These are phyloP conservation scores for Diachasma alloeum DNA, from an alignment of 1,140 invertebrate genomes.

Conservation along the genomic window DNA sequence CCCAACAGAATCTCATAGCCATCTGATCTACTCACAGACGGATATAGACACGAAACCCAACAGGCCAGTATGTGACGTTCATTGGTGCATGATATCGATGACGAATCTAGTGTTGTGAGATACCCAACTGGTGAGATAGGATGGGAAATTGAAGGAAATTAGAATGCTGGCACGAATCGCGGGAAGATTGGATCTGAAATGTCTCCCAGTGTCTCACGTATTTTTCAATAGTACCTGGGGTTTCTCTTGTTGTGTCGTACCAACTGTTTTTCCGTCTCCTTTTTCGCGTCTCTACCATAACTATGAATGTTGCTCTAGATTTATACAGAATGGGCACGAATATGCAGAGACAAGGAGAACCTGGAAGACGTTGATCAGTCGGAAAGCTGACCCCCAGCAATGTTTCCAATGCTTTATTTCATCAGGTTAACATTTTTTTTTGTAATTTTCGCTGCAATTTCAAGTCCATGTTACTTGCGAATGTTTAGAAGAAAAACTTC, in stretches of 20 bases:
- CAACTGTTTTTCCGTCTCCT: not conserved
- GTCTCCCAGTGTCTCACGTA: not conserved
- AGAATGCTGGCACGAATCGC: conserved; percentile 13
- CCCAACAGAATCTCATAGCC: not conserved
- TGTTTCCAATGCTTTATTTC: too few relatives aligned
- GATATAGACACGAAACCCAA: not conserved
- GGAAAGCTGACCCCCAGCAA: not conserved
- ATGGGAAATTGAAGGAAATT: conserved; percentile 28
- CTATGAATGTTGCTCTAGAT: not conserved
- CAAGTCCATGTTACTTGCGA: too few relatives aligned
- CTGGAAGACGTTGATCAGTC: not conserved
- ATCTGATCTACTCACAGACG: not conserved
- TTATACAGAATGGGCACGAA: not conserved
- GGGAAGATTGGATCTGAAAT: conserved; percentile 18
- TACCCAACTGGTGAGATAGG: not conserved
- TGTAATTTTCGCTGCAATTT: not conserved
- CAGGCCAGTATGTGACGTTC: not conserved
- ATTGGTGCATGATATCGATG: not conserved
- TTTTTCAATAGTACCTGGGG: not conserved
- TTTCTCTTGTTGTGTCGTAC: not conserved
- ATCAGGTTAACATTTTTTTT: too few relatives aligned
- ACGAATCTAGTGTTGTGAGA: conserved; percentile 6
- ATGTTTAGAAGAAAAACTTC: too few relatives aligned
- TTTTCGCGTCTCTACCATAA: not conserved
- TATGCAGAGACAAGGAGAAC: not conserved